Conservation (phyloP, 2,797 vertebrate genomes). For the Notoglanidium macrostoma region DNA sequence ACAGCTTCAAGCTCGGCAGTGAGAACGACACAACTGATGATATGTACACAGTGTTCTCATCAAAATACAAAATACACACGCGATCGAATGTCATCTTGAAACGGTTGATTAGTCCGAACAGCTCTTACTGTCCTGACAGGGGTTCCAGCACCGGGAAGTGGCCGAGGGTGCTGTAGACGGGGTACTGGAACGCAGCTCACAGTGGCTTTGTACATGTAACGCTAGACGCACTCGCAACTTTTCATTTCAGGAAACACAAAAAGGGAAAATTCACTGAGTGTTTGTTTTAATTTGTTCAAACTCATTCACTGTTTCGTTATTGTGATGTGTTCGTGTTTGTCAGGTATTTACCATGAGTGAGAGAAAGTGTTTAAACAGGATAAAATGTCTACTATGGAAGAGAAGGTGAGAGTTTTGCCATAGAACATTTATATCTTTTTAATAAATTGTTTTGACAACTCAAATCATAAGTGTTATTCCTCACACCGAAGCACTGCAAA, state of each 20-base stretch:
- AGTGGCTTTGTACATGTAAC: not conserved
- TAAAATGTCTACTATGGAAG: not conserved
- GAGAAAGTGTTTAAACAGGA: not conserved
- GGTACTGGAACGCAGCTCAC: not conserved
- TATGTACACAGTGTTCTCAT: not conserved
- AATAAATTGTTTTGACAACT: slow-evolving; percentile 13
- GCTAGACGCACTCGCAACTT: not conserved
- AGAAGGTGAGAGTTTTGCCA: not conserved
- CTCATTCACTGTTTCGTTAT: not conserved
- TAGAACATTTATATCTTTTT: slow-evolving; percentile 29
- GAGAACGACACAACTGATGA: not conserved
- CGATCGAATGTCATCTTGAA: not conserved
- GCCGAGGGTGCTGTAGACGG: not conserved
- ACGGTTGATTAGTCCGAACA: not conserved
- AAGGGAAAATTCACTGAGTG: not conserved
- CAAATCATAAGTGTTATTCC: not conserved
- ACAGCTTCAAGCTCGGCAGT: not conserved
- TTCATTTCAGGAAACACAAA: slow-evolving; percentile 8
- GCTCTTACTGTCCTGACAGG: not conserved
- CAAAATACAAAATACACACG: not conserved
- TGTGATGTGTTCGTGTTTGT: slow-evolving; percentile 4
- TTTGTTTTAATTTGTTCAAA: not conserved
- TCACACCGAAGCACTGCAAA: not conserved
- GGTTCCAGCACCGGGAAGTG: not conserved
- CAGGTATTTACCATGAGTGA: not conserved